These are phyloP conservation scores for Condylostylus longicornis DNA, from an alignment of 1,140 invertebrate species.

Conservation along the genomic window DNA sequence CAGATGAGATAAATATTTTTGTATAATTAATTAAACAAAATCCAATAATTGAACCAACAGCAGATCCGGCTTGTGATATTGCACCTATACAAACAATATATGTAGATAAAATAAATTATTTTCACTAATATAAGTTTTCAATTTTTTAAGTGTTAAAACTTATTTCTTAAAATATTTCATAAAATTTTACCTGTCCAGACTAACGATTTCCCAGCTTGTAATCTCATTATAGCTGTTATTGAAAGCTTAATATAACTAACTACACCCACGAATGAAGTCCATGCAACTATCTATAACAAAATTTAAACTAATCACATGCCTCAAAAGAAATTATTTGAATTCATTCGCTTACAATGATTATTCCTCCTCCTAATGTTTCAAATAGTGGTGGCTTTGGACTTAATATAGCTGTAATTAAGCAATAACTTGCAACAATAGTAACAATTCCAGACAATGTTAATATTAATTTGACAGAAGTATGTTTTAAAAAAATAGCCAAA, in stretches of 20 bases:
- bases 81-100: too few relatives aligned
- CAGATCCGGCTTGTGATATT: conserved; percentile 65
- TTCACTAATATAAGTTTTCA: too few relatives aligned
- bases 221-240: conserved; percentile 56
- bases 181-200: conserved; percentile 45
- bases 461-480: conserved; percentile 41
- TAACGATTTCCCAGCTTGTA: conserved; percentile 34
- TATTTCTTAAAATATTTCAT: too few relatives aligned
- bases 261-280: conserved; percentile 50
- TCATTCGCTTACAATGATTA: conserved; percentile 54
- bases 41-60: conserved; percentile 53
- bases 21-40: conserved; percentile 61
- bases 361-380: conserved; percentile 38
- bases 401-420: conserved; percentile 51
- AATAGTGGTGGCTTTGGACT: conserved; percentile 62
- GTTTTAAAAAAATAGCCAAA: conserved; percentile 55
- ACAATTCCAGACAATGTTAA: conserved; percentile 37
- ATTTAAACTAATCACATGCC: too few relatives aligned
- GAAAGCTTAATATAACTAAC: conserved; percentile 70
- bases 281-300: conserved; percentile 46
- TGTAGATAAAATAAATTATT: too few relatives aligned
- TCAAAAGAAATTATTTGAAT: too few relatives aligned
- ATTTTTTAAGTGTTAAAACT: too few relatives aligned
- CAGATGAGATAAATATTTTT: conserved; percentile 38
- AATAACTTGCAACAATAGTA: conserved; percentile 43